phyloP scores from a whole-genome alignment of 2,113 vertebrate species.

The Pseudonaja textilis region DNA sequence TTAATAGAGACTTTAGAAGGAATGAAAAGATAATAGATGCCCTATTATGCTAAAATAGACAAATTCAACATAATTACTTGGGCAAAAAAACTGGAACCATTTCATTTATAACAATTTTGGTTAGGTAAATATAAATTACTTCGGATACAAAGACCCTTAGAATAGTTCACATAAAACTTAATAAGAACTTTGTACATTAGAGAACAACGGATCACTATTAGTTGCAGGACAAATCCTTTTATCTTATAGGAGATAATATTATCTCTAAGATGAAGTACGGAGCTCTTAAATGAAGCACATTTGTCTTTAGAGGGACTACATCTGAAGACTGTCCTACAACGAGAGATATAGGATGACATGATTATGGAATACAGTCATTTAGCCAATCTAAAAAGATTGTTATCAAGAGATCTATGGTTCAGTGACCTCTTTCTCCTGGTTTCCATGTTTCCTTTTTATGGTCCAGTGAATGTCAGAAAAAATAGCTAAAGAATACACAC shows the following conservation, averaged over 20 bases:
- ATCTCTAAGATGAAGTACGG: constrained; percentile 37
- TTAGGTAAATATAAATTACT: constrained; percentile 64
- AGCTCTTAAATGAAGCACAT: constrained; percentile 53
- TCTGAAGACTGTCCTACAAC: constrained; percentile 38
- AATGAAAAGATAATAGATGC: constrained; percentile 1
- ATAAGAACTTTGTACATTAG: constrained; percentile 67
- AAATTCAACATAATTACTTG: constrained; percentile 19
- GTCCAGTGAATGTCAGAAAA: constrained; percentile 66
- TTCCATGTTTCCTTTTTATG: constrained; percentile 60
- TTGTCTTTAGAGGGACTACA: constrained; percentile 51
- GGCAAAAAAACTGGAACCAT: constrained; percentile 30
- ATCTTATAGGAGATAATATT: constrained; percentile 46
- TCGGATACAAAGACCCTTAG: constrained; percentile 54
- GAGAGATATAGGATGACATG: constrained; percentile 45
- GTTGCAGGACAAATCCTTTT: constrained; percentile 42
- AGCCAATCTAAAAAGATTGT: constrained; percentile 64
- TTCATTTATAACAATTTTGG: constrained; percentile 65
- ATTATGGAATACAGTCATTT: constrained; percentile 50
- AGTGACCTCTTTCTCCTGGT: constrained; percentile 55
- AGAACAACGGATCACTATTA: constrained; percentile 63
- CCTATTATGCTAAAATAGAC: constrained; percentile 14
- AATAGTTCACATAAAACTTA: constrained; percentile 65
- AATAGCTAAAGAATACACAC: constrained; percentile 58
- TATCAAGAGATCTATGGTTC: constrained; percentile 59
- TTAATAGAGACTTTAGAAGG: neutral